These are phyloP conservation scores for Pavo muticus DNA, from an alignment of 2,113 vertebrate species.

Conservation along the genomic window DNA sequence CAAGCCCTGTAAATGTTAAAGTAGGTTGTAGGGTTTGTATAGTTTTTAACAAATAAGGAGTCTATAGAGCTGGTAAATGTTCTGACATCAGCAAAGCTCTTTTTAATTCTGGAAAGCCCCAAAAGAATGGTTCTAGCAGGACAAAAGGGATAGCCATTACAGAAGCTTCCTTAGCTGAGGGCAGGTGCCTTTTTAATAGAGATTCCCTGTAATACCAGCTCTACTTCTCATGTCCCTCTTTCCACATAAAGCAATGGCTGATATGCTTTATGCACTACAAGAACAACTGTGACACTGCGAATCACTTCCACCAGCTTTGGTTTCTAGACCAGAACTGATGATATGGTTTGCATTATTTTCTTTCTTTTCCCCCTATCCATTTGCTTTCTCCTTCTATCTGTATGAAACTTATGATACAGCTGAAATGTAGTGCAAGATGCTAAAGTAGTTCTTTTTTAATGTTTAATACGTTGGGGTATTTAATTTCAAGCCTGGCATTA, in stretches of 20 bases:
- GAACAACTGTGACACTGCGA: not conserved
- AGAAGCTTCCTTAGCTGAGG: not conserved
- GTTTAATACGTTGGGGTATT: conserved; percentile 26
- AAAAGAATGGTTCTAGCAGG: not conserved
- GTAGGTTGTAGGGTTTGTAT: not conserved
- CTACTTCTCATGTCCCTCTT: not conserved
- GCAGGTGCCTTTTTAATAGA: not conserved
- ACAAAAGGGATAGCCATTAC: not conserved
- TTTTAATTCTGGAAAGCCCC: not conserved
- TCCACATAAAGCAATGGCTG: not conserved
- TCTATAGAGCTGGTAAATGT: not conserved
- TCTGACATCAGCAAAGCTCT: not conserved
- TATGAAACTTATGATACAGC: not conserved
- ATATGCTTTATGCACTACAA: not conserved
- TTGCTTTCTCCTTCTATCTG: not conserved
- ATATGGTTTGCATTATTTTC: not conserved
- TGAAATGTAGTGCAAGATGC: not conserved
- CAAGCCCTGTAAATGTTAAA: conserved; percentile 18
- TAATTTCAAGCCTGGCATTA: conserved; percentile 64
- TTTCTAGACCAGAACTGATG: not conserved
- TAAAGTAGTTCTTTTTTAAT: not conserved
- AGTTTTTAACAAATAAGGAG: not conserved
- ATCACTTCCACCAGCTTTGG: not conserved
- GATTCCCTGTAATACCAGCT: not conserved
- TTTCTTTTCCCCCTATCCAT: not conserved